Conservation (phyloP, 2,888 invertebrate species). For the Leptinotarsa tumamoca region DNA sequence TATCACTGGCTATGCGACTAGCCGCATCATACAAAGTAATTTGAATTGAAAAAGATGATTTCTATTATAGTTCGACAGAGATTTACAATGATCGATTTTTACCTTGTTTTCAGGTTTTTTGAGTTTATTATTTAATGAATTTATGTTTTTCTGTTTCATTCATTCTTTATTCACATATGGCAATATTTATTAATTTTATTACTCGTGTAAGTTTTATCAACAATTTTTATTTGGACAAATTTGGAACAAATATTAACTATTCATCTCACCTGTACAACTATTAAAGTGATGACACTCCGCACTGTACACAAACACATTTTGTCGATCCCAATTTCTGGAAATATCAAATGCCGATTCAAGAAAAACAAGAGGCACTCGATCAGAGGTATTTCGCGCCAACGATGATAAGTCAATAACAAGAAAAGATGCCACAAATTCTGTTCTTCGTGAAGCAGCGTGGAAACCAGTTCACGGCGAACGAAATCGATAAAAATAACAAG, state of each 20-base stretch:
- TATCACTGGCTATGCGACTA: too few relatives aligned
- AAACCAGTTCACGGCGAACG: conserved; percentile 40
- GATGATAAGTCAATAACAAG: conserved; percentile 27
- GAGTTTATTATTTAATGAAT: too few relatives aligned
- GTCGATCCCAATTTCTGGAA: background rate
- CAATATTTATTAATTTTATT: too few relatives aligned
- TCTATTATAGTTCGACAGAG: too few relatives aligned
- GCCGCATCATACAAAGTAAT: too few relatives aligned
- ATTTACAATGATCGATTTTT: too few relatives aligned
- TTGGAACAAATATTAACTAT: background rate
- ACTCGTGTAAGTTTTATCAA: too few relatives aligned
- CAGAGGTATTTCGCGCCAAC: background rate
- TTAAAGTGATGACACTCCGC: background rate
- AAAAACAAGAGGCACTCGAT: conserved; percentile 1
- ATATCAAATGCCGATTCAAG: background rate
- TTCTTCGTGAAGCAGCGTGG: conserved; percentile 27
- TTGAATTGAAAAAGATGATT: too few relatives aligned
- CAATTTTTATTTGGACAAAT: too few relatives aligned
- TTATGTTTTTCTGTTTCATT: too few relatives aligned
- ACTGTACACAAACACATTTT: conserved; percentile 8
- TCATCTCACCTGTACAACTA: conserved; percentile 1
- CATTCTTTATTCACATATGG: too few relatives aligned
- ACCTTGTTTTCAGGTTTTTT: too few relatives aligned
- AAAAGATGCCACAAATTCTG: conserved; percentile 33
- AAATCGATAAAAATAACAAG: conserved; percentile 33